Evolutionary conservation across 2,113 vertebrate species (phyloP).

Genomic region (Crotalus viridis): DNA sequence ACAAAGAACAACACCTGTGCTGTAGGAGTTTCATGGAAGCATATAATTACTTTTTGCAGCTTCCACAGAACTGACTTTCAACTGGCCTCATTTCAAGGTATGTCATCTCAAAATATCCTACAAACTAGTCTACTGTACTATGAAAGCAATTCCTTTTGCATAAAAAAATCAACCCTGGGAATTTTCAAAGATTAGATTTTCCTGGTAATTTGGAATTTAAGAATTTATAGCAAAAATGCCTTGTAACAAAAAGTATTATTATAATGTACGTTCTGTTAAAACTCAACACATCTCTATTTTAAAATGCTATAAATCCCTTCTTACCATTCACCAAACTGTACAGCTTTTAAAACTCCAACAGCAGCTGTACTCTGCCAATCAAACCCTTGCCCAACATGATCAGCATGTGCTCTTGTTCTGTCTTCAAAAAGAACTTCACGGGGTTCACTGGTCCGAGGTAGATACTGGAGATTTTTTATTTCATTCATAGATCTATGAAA

Average conservation of each 20-base stretch:
- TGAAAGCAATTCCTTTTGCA: background rate
- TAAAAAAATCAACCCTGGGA: too few species aligned
- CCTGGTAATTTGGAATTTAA: background rate
- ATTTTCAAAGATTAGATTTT: background rate
- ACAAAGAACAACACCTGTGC: background rate
- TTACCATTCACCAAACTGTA: constrained; percentile 95
- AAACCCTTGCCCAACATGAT: constrained; percentile 96
- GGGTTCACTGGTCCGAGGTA: constrained; percentile 93
- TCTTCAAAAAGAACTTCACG: constrained; percentile 97
- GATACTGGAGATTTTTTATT: constrained; percentile 96
- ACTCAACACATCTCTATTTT: background rate
- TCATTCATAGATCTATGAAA: constrained; percentile 90
- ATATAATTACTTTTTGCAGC: background rate
- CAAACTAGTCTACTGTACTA: background rate
- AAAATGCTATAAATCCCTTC: background rate
- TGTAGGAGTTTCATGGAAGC: background rate
- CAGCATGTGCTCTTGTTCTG: constrained; percentile 91
- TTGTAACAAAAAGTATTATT: background rate
- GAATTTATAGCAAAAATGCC: background rate
- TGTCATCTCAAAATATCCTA: background rate
- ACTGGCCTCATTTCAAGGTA: background rate
- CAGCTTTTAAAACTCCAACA: constrained; percentile 94
- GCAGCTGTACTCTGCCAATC: constrained; percentile 99
- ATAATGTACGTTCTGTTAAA: background rate
- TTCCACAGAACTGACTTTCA: background rate